These are phyloP conservation scores for Dallia pectoralis DNA, from an alignment of 2,797 vertebrate genomes.

Conservation along the genomic window DNA sequence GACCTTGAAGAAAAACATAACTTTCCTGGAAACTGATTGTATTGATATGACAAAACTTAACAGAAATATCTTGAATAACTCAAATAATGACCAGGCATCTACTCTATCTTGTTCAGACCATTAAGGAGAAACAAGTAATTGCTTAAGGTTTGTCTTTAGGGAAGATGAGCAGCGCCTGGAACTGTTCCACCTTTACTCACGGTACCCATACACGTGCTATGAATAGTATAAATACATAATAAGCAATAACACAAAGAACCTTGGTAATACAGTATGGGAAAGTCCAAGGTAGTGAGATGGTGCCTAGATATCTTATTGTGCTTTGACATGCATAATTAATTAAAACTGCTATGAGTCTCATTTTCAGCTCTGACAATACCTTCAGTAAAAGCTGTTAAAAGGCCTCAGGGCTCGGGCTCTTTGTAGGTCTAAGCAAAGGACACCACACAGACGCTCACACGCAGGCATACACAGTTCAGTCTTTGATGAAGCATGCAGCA, in stretches of 20 bases:
- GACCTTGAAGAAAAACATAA: constrained; percentile 7
- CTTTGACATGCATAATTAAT: constrained; percentile 67
- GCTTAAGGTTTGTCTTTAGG: neutral
- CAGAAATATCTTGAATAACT: neutral
- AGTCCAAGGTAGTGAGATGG: constrained; percentile 49
- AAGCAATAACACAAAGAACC: constrained; percentile 23
- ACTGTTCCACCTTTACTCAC: neutral
- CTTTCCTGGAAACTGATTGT: neutral
- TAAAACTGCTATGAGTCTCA: constrained; percentile 56
- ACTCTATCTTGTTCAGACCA: neutral
- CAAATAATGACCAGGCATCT: neutral
- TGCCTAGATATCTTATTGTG: constrained; percentile 67
- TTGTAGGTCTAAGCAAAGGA: constrained; percentile 37
- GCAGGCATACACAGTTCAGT: constrained; percentile 22
- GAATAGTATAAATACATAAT: constrained; percentile 46
- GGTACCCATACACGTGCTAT: constrained; percentile 13
- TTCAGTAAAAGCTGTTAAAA: constrained; percentile 58
- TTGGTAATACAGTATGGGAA: constrained; percentile 61
- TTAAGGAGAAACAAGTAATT: neutral
- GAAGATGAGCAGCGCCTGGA: neutral
- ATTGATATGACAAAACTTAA: neutral
- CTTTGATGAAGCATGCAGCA: constrained; percentile 66
- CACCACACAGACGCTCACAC: constrained; percentile 21
- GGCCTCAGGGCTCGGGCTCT: constrained; percentile 48
- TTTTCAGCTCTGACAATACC: constrained; percentile 50